A percentile compares a stretch with the other conserved stretches of the same genome.
Evolutionary conservation across 35 echinoderm and acorn worm species (phyloP).

Genomic region (Heliocidaris tuberculata): DNA sequence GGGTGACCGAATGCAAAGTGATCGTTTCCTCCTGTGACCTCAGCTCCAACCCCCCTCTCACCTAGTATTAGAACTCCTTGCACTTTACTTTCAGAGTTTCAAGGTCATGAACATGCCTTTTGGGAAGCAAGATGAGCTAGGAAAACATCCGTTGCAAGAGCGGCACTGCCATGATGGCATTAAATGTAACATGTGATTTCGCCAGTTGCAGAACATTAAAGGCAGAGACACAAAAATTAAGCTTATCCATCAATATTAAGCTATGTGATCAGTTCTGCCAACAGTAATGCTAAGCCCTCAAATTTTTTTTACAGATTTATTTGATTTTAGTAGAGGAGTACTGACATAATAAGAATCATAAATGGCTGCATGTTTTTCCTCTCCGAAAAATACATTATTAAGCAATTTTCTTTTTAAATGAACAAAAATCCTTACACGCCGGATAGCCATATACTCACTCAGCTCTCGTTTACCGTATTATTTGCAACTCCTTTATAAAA

Average conservation of each 20-base stretch:
- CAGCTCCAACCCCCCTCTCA: not conserved
- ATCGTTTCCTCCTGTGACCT: not conserved
- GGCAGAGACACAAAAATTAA: not conserved
- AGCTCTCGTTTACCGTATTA: no score
- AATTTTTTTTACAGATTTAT: not conserved
- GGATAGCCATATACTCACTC: no score
- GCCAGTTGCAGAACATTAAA: not conserved
- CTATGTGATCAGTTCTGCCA: not conserved
- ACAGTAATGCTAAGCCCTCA: not conserved
- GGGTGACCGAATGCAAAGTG: not conserved
- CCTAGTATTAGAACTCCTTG: not conserved
- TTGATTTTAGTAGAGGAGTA: not conserved
- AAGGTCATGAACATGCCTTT: not conserved
- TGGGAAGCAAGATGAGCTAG: not conserved
- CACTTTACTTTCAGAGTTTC: slow-evolving; percentile 3
- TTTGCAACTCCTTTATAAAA: no score
- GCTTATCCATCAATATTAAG: not conserved
- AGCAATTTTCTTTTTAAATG: no score
- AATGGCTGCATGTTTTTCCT: not conserved
- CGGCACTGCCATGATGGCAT: not conserved
- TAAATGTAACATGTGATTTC: not conserved
- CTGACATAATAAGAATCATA: not conserved
- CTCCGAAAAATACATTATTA: no score
- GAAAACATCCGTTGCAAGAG: not conserved
- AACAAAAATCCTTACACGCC: no score